A percentile compares a stretch with the other conserved stretches of the same genome.
Evolutionary conservation across 64 coral and sea anemone species (phyloP).

Genomic region (Exaiptasia diaphana): DNA sequence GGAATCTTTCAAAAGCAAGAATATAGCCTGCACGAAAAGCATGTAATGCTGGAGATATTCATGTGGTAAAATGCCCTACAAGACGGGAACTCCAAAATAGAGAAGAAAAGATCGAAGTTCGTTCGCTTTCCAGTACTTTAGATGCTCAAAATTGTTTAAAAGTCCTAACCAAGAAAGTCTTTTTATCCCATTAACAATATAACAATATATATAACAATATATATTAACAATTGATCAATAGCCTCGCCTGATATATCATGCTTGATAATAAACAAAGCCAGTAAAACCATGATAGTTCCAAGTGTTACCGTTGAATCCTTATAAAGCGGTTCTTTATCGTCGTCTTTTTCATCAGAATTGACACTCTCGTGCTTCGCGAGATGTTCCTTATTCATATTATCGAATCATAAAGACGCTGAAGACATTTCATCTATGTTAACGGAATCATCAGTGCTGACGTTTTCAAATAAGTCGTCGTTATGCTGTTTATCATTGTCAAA

Average conservation of each 20-base stretch:
- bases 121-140: constrained; percentile 60
- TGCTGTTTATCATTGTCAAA: not conserved
- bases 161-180: constrained; percentile 29
- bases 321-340: constrained; percentile 52
- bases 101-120: constrained; percentile 59
- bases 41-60: constrained; percentile 50
- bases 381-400: not conserved
- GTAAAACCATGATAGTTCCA: constrained; percentile 48
- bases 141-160: constrained; percentile 24
- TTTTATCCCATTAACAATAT: constrained; percentile 42
- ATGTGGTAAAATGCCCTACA: constrained; percentile 55
- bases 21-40: constrained; percentile 32
- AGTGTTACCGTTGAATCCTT: constrained; percentile 10
- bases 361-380: not conserved
- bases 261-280: constrained; percentile 37
- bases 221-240: not conserved
- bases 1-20: constrained; percentile 26
- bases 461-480: not conserved
- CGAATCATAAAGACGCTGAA: not conserved
- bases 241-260: constrained; percentile 27
- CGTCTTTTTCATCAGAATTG: not conserved
- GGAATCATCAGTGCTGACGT: not conserved
- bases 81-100: constrained; percentile 39
- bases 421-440: too few species aligned
- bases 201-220: constrained; percentile 52